Base-by-base conservation (phyloP, 1,140 invertebrate species). In the Drosophila ohnishii region DNA sequence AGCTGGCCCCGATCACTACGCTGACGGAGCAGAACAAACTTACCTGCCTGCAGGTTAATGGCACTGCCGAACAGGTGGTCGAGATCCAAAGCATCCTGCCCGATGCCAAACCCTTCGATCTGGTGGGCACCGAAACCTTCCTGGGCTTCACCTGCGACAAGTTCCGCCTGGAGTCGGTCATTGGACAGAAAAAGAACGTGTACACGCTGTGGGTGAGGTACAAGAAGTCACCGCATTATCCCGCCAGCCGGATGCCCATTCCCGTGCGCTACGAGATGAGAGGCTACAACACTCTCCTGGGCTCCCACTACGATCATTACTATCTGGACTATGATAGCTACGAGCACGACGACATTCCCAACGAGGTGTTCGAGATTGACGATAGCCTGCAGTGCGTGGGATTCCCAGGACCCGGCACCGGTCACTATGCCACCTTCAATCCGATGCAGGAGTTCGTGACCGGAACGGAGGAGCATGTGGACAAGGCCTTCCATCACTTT, bases 231-330 rank as follows among this genome's bases (percentile, higher is more conserved):
- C 86, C 93, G 5, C 73, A 84, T 56, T 73, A 90, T 75, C 92
- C 92, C 8, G 63, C 66, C 32, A 64, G 89, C 5, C 92, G 92
- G 45, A 92, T 92, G 85, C 92, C 93, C 30, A 93, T 94, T 71
- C 96, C 96, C 13, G 92, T 96, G 47, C 91, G 95, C 55, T 99
- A 98, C 92, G 96, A 98, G 92, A 99, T 99, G 97, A 95, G 94
- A 83, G 98, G 98, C 14, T 99, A 95, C 91, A 98, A 99, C 90
- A 95, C 95, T 0, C 93, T 99, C 1, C 92, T 99, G 1, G 97
- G 97, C 1, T 99, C 97, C 8, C 98, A 99, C 92, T 99, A 97
- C 88, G 98, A 99, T 92, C 97, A 98, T 92, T 99, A 99, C 90
- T 96, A 97, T 91, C 88, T 99, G 28, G 94, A 95, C 30, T 99